Conservation (phyloP, 2,113 vertebrate genomes). For the Microtus ochrogaster region DNA sequence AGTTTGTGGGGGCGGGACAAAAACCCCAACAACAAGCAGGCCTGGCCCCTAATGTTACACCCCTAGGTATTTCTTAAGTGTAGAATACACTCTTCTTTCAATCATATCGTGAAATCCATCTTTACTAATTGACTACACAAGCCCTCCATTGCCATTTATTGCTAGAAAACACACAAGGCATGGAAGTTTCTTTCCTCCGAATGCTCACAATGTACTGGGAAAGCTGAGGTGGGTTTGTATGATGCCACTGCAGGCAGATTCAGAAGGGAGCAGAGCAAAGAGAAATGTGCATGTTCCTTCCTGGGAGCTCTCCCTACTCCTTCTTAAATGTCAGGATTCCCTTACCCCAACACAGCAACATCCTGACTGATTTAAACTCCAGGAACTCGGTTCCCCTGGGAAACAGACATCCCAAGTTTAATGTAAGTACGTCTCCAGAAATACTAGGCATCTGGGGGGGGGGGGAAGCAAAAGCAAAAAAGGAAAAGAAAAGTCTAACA, state of each 20-base stretch:
- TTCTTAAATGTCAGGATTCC: constrained; percentile 30
- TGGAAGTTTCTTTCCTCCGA: not conserved
- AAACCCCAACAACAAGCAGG: too few species aligned
- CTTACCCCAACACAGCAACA: constrained; percentile 19
- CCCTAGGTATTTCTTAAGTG: not conserved
- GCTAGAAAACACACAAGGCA: constrained; percentile 40
- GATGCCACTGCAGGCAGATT: not conserved
- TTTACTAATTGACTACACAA: not conserved
- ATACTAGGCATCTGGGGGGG: constrained; percentile 75
- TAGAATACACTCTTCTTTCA: not conserved
- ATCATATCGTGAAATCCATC: not conserved
- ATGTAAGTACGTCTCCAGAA: constrained; percentile 52
- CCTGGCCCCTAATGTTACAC: too few species aligned
- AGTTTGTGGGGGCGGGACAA: too few species aligned
- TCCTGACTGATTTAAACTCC: constrained; percentile 41
- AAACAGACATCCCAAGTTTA: constrained; percentile 52
- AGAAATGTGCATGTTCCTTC: not conserved
- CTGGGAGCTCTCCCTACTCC: not conserved
- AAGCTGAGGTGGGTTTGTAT: constrained; percentile 42
- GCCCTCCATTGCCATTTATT: not conserved
- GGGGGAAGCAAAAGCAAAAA: constrained; percentile 63
- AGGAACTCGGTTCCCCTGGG: not conserved
- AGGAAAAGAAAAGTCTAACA: constrained; percentile 41
- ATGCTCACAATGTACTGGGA: constrained; percentile 14
- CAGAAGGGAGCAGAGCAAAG: not conserved